Conservation (phyloP, 2,797 vertebrate genomes). For the Hyperoplus lanceolatus region DNA sequence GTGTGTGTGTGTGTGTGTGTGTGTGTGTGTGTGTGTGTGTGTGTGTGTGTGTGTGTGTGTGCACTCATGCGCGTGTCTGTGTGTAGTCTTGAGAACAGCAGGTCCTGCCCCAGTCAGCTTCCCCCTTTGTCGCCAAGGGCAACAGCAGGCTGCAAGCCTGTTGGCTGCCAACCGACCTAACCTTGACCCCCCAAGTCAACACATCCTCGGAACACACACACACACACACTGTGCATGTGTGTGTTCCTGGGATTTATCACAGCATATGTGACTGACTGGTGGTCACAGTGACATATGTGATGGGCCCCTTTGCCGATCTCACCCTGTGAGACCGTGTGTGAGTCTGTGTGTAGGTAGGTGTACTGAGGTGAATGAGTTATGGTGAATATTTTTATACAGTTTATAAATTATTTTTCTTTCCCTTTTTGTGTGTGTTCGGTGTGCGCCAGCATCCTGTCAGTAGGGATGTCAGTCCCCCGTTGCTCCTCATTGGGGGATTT, state of each 20-base stretch:
- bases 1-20: not conserved
- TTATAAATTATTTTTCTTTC: not conserved
- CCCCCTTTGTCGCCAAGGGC: slow-evolving; percentile 72
- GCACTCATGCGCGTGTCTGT: slow-evolving; percentile 6
- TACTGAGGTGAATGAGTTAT: not conserved
- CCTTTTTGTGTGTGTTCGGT: slow-evolving; percentile 2
- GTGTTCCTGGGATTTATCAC: slow-evolving; percentile 54
- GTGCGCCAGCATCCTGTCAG: slow-evolving; percentile 41
- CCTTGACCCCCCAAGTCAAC: slow-evolving; percentile 78
- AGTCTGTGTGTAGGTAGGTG: slow-evolving; percentile 15
- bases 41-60: slow-evolving; percentile 1
- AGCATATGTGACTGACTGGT: slow-evolving; percentile 78
- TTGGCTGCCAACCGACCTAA: slow-evolving; percentile 75
- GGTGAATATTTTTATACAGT: not conserved
- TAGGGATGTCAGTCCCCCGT: slow-evolving; percentile 63
- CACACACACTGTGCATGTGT: slow-evolving; percentile 17
- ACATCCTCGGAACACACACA: too few relatives aligned
- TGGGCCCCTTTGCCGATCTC: slow-evolving; percentile 34
- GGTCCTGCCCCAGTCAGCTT: slow-evolving; percentile 57
- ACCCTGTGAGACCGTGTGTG: slow-evolving; percentile 14
- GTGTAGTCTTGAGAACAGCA: slow-evolving; percentile 44
- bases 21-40: slow-evolving; percentile 2
- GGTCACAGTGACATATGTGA: slow-evolving; percentile 69
- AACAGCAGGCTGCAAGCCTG: slow-evolving; percentile 69
- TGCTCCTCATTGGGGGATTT: slow-evolving; percentile 66